Conservation (phyloP, 2,797 vertebrate genomes). For the Bradypodion pumilum region DNA sequence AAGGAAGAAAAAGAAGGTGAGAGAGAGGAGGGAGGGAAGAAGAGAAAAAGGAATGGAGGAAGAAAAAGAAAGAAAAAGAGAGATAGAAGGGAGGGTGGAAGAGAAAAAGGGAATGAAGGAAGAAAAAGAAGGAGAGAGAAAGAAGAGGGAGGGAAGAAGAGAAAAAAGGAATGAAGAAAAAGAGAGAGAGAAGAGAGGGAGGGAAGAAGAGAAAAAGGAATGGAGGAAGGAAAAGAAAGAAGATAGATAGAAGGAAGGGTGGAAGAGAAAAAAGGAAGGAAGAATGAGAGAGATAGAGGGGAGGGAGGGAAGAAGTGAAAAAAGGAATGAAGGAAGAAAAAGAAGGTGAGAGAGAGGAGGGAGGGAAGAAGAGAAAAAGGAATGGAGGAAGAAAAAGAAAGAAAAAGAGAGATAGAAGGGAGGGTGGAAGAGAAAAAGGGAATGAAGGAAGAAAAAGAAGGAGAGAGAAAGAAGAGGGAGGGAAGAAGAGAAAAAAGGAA, state of each 20-base stretch:
- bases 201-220: constrained; percentile 82
- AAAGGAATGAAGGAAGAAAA: too few relatives aligned
- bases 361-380: constrained; percentile 85
- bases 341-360: too few relatives aligned
- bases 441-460: rapidly evolving
- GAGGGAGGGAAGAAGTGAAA: constrained; percentile 84
- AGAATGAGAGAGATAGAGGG: neutral
- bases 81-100: constrained; percentile 75
- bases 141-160: constrained; percentile 74
- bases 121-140: neutral
- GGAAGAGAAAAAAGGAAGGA: constrained; percentile 74
- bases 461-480: neutral
- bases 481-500: constrained; percentile 82
- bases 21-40: too few relatives aligned
- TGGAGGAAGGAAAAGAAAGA: constrained; percentile 44
- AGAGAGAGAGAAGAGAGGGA: constrained; percentile 82
- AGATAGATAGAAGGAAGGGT: constrained; percentile 68
- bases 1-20: too few relatives aligned
- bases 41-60: constrained; percentile 78
- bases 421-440: constrained; percentile 76
- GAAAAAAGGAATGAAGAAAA: constrained; percentile 81
- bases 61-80: constrained; percentile 41
- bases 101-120: constrained; percentile 66
- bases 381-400: constrained; percentile 41
- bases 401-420: constrained; percentile 73